A percentile compares a stretch with the other conserved stretches of the same genome.
These are phyloP conservation scores for Eilema sororculum DNA, from an alignment of 2,888 invertebrate species.

Conservation along the genomic window DNA sequence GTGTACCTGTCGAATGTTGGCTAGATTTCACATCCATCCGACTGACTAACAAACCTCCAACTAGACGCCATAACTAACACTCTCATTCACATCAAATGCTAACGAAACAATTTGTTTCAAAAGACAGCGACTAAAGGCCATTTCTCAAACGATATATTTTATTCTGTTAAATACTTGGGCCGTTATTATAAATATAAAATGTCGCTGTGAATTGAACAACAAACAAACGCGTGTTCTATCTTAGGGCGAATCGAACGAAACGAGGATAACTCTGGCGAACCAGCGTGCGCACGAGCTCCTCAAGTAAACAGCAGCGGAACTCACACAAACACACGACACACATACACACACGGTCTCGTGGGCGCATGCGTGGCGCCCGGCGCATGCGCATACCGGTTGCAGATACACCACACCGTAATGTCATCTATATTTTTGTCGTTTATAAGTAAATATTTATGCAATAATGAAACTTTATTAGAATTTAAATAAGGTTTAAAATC, in stretches of 20 bases:
- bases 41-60: constrained; percentile 67
- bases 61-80: constrained; percentile 75
- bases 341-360: constrained; percentile 77
- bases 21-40: constrained; percentile 65
- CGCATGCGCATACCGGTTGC: constrained; percentile 53
- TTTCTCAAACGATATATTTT: constrained; percentile 21
- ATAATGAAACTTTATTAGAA: constrained; percentile 1
- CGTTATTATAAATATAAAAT: constrained; percentile 37
- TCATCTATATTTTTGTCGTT: constrained; percentile 4
- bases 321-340: constrained; percentile 57
- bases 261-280: constrained; percentile 98
- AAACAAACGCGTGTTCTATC: constrained; percentile 74
- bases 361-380: constrained; percentile 51
- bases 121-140: constrained; percentile 66
- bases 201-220: constrained; percentile 70
- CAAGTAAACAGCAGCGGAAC: constrained; percentile 90
- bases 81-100: constrained; percentile 68
- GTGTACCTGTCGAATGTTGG: constrained; percentile 57
- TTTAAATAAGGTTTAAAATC: background rate
- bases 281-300: constrained; percentile 98
- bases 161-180: background rate
- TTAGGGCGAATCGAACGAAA: constrained; percentile 95
- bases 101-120: constrained; percentile 64
- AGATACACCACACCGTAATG: constrained; percentile 28
- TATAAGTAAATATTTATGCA: background rate